These are phyloP conservation scores for Frankliniella intonsa DNA, from an alignment of 2,888 invertebrate genomes.

Conservation along the genomic window DNA sequence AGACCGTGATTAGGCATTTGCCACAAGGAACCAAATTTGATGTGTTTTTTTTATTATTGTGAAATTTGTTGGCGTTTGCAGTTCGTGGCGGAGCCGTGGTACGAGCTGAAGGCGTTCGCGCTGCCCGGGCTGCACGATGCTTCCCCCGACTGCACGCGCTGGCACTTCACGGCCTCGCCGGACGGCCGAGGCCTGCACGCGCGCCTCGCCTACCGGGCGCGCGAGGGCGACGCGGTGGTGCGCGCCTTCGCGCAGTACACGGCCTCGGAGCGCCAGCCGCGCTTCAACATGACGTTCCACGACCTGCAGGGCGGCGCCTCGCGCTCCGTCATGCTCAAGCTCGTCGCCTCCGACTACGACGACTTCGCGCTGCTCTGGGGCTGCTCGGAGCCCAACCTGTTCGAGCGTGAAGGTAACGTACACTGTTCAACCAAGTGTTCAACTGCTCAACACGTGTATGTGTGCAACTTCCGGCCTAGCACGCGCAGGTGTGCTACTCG, in stretches of 20 bases:
- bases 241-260: slow-evolving; percentile 15
- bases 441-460: no score
- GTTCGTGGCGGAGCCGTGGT: slow-evolving; percentile 12
- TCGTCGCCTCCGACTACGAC: slow-evolving; percentile 12
- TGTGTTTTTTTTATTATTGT: no score
- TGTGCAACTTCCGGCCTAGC: no score
- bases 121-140: neutral
- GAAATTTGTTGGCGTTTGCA: neutral
- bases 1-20: no score
- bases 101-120: slow-evolving; percentile 9
- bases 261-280: neutral
- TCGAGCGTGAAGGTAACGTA: neutral
- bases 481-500: no score
- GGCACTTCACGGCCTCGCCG: neutral
- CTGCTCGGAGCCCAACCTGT: neutral
- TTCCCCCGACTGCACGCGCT: neutral
- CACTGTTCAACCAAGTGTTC: no score
- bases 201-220: neutral
- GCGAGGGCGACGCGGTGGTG: neutral
- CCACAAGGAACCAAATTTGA: no score
- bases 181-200: slow-evolving; percentile 9
- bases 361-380: slow-evolving; percentile 21
- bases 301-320: neutral
- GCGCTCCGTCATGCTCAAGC: neutral
- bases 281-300: slow-evolving; percentile 16